These are phyloP conservation scores for Eristalis pertinax DNA, from an alignment of 2,888 invertebrate genomes.

Conservation along the genomic window DNA sequence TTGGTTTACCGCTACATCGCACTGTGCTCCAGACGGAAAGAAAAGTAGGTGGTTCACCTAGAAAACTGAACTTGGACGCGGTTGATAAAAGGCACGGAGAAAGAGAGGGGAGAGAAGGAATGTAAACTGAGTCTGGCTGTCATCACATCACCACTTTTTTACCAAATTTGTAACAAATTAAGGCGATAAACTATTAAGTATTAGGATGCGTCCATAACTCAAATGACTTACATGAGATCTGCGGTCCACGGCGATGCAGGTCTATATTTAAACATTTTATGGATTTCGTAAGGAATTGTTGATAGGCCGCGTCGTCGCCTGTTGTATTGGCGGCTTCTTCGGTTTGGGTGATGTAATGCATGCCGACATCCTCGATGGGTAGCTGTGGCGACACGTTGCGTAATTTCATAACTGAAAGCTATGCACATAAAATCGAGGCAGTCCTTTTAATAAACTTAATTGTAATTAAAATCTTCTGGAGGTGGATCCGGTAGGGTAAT, in stretches of 20 bases:
- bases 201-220: not conserved
- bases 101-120: not conserved
- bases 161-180: not conserved
- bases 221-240: not conserved
- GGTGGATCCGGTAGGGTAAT: not conserved
- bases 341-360: not conserved
- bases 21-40: not conserved
- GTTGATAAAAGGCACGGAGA: not conserved
- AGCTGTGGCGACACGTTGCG: not conserved
- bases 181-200: not conserved
- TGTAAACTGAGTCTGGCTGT: not conserved
- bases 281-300: not conserved
- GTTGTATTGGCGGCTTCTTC: not conserved
- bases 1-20: not conserved
- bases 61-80: not conserved
- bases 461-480: not conserved
- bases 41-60: not conserved
- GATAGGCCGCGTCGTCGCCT: not conserved
- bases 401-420: not conserved
- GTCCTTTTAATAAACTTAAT: not conserved
- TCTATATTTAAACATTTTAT: constrained; percentile 1
- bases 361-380: not conserved
- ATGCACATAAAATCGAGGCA: not conserved
- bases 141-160: not conserved
- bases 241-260: not conserved